Conservation (phyloP, 2,797 vertebrate genomes). For the Chanos chanos region DNA sequence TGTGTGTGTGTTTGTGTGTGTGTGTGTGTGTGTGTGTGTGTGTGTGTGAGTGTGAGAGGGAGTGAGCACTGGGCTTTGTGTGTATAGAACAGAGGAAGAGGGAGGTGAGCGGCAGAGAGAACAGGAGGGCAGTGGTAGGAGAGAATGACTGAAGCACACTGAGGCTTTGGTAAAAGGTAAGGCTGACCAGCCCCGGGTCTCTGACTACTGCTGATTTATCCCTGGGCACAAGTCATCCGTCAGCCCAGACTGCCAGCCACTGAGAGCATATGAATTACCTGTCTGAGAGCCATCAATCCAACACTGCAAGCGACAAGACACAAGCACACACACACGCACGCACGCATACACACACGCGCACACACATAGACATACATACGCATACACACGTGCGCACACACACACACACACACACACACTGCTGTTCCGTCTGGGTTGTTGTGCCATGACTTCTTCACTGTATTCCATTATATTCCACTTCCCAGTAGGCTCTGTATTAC, state of each 20-base stretch:
- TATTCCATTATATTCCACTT: no score
- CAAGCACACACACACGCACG: conserved; percentile 19
- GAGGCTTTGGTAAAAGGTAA: conserved; percentile 53
- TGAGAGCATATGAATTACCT: conserved; percentile 71
- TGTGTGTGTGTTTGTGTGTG: conserved; percentile 5
- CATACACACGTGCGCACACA: background rate
- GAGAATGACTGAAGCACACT: conserved; percentile 33
- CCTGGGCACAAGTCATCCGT: conserved; percentile 57
- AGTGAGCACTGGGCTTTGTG: background rate
- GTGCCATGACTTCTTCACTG: no score
- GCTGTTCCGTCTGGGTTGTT: no score
- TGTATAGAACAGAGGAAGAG: background rate
- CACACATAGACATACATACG: conserved; percentile 4
- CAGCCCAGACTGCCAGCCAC: conserved; percentile 56
- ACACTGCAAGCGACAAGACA: conserved; percentile 38
- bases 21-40: background rate
- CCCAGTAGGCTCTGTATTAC: no score
- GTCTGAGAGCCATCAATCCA: conserved; percentile 66
- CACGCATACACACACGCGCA: conserved; percentile 34
- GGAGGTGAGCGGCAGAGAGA: background rate
- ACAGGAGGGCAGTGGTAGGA: conserved; percentile 6
- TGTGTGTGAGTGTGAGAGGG: conserved; percentile 12
- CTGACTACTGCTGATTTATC: conserved; percentile 63
- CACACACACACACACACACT: background rate
- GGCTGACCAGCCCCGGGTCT: background rate